A percentile compares a stretch with the other conserved stretches of the same genome.
Conservation (phyloP, 2,113 vertebrate genomes). For the Elgaria multicarinata region DNA sequence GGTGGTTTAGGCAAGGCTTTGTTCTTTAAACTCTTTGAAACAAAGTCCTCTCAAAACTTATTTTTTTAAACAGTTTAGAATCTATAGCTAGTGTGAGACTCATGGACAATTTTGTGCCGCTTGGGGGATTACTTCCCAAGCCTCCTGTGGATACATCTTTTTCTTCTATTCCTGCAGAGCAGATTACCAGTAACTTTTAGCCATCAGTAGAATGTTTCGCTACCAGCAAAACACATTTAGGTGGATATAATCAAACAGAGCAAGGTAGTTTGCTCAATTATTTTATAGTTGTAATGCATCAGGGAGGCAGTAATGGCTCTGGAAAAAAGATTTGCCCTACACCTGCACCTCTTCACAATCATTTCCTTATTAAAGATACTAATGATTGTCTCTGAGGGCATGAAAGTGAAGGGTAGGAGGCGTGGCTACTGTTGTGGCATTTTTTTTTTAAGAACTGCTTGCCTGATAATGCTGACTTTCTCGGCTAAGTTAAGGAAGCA, state of each 20-base stretch:
- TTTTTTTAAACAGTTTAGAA: not conserved
- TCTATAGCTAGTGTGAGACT: rapidly evolving
- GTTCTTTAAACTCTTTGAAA: not conserved
- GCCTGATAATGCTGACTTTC: not conserved
- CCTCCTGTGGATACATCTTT: not conserved
- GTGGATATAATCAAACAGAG: constrained; percentile 23
- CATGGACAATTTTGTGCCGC: not conserved
- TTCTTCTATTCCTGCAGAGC: not conserved
- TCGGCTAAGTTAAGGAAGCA: not conserved
- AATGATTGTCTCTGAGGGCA: not conserved
- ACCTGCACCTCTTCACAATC: constrained; percentile 12
- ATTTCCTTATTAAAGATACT: not conserved
- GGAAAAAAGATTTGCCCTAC: not conserved
- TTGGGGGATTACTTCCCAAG: not conserved
- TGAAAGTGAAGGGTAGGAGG: not conserved
- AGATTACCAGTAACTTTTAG: not conserved
- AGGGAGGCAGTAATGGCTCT: constrained; percentile 10
- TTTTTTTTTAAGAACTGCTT: not conserved
- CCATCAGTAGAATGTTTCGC: not conserved
- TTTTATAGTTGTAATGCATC: not conserved
- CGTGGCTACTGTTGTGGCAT: rapidly evolving
- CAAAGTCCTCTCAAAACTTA: not conserved
- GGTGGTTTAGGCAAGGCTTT: not conserved
- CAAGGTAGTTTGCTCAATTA: rapidly evolving
- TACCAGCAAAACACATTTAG: not conserved